Evolutionary conservation across 2,113 vertebrate genomes (phyloP).

Genomic region (Aplodontia rufa): DNA sequence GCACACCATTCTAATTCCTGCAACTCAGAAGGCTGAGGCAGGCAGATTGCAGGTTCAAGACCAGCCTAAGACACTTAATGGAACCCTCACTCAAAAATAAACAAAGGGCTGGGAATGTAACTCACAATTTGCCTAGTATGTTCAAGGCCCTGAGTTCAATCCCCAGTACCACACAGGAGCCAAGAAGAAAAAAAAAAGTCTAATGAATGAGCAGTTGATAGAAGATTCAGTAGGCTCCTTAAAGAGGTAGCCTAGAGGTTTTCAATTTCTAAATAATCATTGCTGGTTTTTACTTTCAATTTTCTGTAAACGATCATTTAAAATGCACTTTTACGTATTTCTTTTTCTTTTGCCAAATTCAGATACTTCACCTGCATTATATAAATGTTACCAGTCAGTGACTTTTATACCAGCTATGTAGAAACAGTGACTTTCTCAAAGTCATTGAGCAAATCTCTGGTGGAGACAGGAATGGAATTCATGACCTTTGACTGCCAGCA

Average conservation of each 20-base stretch:
- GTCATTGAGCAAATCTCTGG: slow-evolving; percentile 65
- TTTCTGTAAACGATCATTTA: slow-evolving; percentile 8
- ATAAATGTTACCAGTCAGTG: background rate
- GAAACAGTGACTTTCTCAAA: slow-evolving; percentile 69
- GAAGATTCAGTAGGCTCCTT: slow-evolving; percentile 17
- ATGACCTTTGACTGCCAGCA: slow-evolving; percentile 66
- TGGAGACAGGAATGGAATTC: slow-evolving; percentile 66
- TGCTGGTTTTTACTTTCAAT: slow-evolving; percentile 11
- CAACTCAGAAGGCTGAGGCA: background rate
- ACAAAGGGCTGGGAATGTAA: background rate
- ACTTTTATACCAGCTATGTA: background rate
- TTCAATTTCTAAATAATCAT: slow-evolving; percentile 27
- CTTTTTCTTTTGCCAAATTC: background rate
- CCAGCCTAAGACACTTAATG: background rate
- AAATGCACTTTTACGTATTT: background rate
- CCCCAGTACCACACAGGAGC: too few relatives aligned
- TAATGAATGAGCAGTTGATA: slow-evolving; percentile 43
- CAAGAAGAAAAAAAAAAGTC: background rate
- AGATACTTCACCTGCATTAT: background rate
- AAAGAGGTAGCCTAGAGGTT: background rate
- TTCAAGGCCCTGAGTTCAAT: background rate
- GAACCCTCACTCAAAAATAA: background rate
- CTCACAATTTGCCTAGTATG: background rate
- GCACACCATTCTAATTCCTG: background rate
- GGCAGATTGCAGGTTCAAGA: background rate